These are phyloP conservation scores for Rhynchomys soricoides DNA, from an alignment of 2,113 vertebrate genomes.

Conservation along the genomic window DNA sequence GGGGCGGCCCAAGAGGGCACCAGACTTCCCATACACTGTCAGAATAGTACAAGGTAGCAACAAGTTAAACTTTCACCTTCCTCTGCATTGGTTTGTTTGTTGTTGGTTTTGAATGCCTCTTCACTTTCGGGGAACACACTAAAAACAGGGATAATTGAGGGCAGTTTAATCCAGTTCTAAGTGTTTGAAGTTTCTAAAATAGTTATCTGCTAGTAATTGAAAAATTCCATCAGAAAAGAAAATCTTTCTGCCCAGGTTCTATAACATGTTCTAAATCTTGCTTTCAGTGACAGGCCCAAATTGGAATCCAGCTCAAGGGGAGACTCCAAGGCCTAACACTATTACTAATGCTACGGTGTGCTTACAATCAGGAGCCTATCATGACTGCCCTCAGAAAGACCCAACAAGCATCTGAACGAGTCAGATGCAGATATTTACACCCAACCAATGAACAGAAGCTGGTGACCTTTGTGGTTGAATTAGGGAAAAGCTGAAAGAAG, in stretches of 20 bases:
- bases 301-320: too few species aligned
- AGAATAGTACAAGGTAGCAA: background rate
- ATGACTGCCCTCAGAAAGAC: too few species aligned
- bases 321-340: too few species aligned
- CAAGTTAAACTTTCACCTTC: background rate
- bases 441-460: too few species aligned
- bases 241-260: background rate
- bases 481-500: too few species aligned
- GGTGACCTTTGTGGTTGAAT: too few species aligned
- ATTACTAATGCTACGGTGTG: too few species aligned
- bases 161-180: slow-evolving; percentile 7
- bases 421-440: too few species aligned
- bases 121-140: background rate
- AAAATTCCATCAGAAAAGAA: background rate
- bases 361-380: too few species aligned
- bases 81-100: background rate
- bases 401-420: too few species aligned
- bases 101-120: slow-evolving; percentile 34
- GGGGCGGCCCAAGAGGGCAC: background rate
- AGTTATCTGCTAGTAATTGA: slow-evolving; percentile 42
- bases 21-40: background rate
- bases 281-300: too few species aligned
- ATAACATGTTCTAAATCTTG: background rate
- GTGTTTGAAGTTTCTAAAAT: slow-evolving; percentile 19
- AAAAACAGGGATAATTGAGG: background rate